Percentiles rank a stretch among this genome's conserved stretches.
phyloP scores from a whole-genome alignment of 2,113 vertebrate species.

The Pitta sordida region DNA sequence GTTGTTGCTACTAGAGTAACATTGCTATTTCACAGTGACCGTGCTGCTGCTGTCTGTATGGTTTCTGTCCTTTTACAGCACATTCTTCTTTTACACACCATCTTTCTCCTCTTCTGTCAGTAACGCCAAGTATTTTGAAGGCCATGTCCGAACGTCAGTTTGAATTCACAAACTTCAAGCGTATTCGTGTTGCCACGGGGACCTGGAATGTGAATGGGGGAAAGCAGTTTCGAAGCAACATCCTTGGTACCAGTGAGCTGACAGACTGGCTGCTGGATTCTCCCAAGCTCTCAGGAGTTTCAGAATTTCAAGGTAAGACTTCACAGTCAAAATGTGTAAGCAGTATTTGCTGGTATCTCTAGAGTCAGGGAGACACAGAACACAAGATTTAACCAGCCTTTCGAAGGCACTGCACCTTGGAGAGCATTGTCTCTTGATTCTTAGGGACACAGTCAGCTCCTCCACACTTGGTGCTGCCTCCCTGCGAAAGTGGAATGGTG shows the following conservation, averaged over 20 bases:
- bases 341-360: background rate
- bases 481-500: background rate
- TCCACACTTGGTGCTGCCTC: background rate
- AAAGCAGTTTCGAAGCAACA: slow-evolving; percentile 79
- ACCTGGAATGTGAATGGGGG: slow-evolving; percentile 83
- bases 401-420: background rate
- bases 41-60: background rate
- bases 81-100: background rate
- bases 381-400: background rate
- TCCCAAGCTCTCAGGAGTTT: slow-evolving; percentile 61
- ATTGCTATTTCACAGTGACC: background rate
- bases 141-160: slow-evolving; percentile 79
- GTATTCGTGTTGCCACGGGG: slow-evolving; percentile 70
- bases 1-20: background rate
- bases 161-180: slow-evolving; percentile 77
- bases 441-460: background rate
- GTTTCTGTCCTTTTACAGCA: background rate
- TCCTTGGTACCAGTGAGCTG: slow-evolving; percentile 73
- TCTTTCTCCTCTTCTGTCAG: slow-evolving; percentile 33
- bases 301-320: slow-evolving; percentile 70
- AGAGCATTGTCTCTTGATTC: background rate
- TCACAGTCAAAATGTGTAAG: background rate
- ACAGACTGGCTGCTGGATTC: slow-evolving; percentile 80
- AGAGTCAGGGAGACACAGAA: background rate
- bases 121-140: slow-evolving; percentile 76